Evolutionary conservation across 1,140 invertebrate species (phyloP), one percentile per base, ranked within the genome.

Genomic region (Heliconius congener): DNA sequence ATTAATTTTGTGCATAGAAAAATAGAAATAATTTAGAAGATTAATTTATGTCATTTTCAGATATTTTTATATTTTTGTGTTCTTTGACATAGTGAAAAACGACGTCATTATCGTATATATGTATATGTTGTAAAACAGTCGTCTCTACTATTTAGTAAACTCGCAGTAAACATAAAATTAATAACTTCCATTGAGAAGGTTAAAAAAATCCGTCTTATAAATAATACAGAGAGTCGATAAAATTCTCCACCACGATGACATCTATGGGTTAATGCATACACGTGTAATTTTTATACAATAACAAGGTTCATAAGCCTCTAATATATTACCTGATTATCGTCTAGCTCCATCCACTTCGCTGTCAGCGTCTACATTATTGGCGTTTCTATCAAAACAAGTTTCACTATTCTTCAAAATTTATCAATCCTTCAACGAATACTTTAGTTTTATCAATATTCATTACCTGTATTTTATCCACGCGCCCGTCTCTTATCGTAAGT

Each of bases 391-490:
- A 84, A 84, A 90, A 90, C 89, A 83, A 85, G 86, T 89, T 91
- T 78, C 72, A 81, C 73, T 60, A 81, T 81, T 89, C 85, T 83
- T 81, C 34, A 81, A 84, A 77, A 88, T 90, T 88, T 90, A 90
- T 90, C 86, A 85, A 91, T 83, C 81, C 83, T 81, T 81, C 81
- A 86, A 83, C 76, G 81, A 83, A 86, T 82, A 86, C 82, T 84
- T 91, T 83, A 85, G 86, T 87, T 91, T 91, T 93, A 94, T 94
- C 91, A 90, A 91, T 91, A 92, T 91, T 91, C 88, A 93, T 94
- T 94, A 94, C 91, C 91, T 90, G 89, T 90, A 92, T 93, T 90
- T 92, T 89, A 94, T 93, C 89, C 87, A 91, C 86, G 86, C 85
- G 87, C 82, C 74, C 82, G 87, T 86, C 86, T 88, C 85, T 93